phyloP scores from a whole-genome alignment of 2,888 invertebrate species.

The Capitulum mitella region DNA sequence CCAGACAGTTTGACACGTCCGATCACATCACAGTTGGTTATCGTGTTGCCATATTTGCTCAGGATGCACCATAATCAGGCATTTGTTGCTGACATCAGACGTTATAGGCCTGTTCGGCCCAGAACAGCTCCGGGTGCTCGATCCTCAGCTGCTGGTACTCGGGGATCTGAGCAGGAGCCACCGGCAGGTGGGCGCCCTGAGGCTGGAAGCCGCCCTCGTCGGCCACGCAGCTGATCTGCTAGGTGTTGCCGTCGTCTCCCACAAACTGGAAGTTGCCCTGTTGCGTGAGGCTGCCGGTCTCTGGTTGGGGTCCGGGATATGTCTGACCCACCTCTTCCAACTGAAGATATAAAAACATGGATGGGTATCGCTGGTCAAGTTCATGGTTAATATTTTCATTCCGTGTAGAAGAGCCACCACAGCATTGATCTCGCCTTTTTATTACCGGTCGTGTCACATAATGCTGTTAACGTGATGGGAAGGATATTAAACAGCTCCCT shows the following conservation, averaged over 20 bases:
- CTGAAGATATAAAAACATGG: background rate
- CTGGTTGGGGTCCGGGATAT: background rate
- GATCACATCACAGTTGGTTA: too few relatives aligned
- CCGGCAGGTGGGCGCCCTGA: background rate
- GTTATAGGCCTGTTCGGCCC: background rate
- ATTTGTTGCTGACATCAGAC: background rate
- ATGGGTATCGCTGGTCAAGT: background rate
- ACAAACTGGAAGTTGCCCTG: background rate
- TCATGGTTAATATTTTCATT: too few relatives aligned
- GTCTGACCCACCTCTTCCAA: background rate
- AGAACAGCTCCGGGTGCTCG: constrained; percentile 25
- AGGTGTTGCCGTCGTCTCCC: constrained; percentile 23
- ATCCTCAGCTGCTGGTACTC: constrained; percentile 13
- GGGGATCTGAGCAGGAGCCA: constrained; percentile 11
- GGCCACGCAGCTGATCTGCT: background rate
- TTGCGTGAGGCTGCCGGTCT: background rate
- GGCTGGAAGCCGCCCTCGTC: constrained; percentile 25
- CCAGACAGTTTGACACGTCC: too few relatives aligned
- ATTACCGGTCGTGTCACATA: too few relatives aligned
- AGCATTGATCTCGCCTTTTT: too few relatives aligned
- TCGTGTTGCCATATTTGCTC: too few relatives aligned
- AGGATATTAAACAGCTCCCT: too few relatives aligned
- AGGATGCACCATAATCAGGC: too few relatives aligned
- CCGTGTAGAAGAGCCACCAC: too few relatives aligned
- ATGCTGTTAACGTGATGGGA: too few relatives aligned